Evolutionary conservation across 2,113 vertebrate genomes (phyloP).

Genomic region (Uria lomvia): DNA sequence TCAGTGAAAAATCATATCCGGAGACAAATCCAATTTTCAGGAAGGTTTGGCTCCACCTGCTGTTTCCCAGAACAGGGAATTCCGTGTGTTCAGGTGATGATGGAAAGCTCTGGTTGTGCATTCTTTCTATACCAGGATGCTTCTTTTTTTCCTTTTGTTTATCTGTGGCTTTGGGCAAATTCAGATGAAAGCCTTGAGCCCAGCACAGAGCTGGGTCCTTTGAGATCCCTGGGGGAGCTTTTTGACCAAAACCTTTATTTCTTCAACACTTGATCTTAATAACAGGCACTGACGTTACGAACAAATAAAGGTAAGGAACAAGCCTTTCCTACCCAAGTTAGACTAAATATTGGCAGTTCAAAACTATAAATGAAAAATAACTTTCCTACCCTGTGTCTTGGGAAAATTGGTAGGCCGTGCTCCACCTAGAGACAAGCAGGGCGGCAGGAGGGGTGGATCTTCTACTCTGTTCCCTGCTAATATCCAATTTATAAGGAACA

Average conservation of each 20-base stretch:
- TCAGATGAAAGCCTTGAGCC: neutral
- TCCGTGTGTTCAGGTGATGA: neutral
- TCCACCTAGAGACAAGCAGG: neutral
- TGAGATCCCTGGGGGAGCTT: neutral
- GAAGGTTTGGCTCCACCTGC: neutral
- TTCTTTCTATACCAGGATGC: neutral
- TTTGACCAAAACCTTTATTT: neutral
- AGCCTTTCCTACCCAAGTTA: neutral
- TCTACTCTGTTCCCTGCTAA: neutral
- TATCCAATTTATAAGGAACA: neutral
- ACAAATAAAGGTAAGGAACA: neutral
- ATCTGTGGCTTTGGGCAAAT: neutral
- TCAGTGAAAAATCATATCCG: fast-evolving
- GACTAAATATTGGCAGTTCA: neutral
- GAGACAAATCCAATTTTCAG: neutral
- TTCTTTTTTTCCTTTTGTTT: neutral
- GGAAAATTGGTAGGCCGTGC: neutral
- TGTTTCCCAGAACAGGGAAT: neutral
- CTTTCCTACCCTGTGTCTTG: neutral
- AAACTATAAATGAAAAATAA: neutral
- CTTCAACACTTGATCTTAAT: neutral
- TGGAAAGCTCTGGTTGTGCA: neutral
- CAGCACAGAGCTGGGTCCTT: neutral
- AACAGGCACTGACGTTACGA: fast-evolving
- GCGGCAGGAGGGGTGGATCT: neutral